Evolutionary conservation across 1,140 invertebrate genomes (phyloP), one percentile per base, ranked within the genome.

Genomic region (Daktulosphaira vitifoliae): DNA sequence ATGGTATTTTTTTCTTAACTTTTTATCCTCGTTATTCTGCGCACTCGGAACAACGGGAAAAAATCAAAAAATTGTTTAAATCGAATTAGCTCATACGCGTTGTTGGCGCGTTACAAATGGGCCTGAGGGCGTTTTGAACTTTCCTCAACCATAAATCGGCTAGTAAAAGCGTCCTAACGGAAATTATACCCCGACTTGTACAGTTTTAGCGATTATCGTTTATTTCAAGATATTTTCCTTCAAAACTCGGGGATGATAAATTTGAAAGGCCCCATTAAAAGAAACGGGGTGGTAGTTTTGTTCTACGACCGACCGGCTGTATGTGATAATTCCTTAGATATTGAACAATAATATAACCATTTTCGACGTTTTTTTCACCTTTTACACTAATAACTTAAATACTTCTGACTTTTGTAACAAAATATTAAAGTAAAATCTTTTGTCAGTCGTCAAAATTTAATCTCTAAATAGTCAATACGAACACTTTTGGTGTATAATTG

Each of bases 141-240:
- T 62, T 62, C 46, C 56, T 48, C 56, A 4, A 25, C 42, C 56
- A 62, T 62, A 62, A 62, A 62, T 62, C 56, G 56, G 42, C 42
- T 33, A 33, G 39, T 62, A 62, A 62, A 48, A 62, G 18, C 42
- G 18, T 62, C 26, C 56, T 62, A 48, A 62, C 56, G 56, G 56
- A 62, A 62, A 62, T 62, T 62, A 62, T 39, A 48, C 42, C 56
- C 56, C 29, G 25, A 56, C 33, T 39, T 42, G 18, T 11, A 44
- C 4, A n/a, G 15, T 7, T 3, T 44, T 7, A 5, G 39, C 25
- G 56, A 48, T 62, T 62, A 62, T 62, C 42, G 42, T 46, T 46
- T 62, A 48, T 62, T 48, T 46, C 39, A 62, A 62, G 56, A 62
- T 62, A 62, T 62, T 62, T 62, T 48, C 22, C 56, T 25, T 18